Conservation (phyloP, 2,888 invertebrate species). For the Eurytoma californica region DNA sequence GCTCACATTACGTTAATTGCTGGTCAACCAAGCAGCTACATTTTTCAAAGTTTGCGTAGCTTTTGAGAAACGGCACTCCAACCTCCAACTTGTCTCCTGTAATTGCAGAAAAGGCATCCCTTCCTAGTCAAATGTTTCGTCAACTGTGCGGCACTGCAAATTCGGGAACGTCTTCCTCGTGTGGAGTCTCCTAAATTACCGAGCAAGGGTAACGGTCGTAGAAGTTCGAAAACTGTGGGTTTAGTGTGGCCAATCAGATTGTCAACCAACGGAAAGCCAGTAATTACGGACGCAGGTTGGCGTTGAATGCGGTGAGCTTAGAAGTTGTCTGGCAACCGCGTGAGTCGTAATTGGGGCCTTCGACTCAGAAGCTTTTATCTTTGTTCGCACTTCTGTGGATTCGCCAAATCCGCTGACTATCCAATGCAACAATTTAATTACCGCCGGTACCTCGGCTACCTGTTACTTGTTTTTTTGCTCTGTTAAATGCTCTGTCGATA, state of each 20-base stretch:
- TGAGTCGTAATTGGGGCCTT: conserved; percentile 28
- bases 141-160: conserved; percentile 9
- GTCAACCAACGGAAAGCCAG: conserved; percentile 49
- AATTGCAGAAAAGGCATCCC: conserved; percentile 9
- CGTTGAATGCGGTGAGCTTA: conserved; percentile 31
- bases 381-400: neutral
- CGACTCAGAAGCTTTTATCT: neutral
- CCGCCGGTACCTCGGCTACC: neutral
- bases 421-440: conserved; percentile 32
- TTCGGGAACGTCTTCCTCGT: conserved; percentile 1
- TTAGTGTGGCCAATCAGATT: conserved; percentile 47
- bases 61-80: conserved; percentile 3
- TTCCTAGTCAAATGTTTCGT: conserved; percentile 32
- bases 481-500: conserved; percentile 16
- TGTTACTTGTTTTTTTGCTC: conserved; percentile 17
- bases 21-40: neutral
- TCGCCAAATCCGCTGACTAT: conserved; percentile 32
- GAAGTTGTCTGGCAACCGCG: neutral
- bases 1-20: neutral
- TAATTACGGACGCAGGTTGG: conserved; percentile 42
- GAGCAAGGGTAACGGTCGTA: neutral
- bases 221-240: conserved; percentile 23
- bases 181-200: conserved; percentile 2
- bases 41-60: conserved; percentile 19
- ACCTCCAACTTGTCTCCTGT: neutral